Base-by-base conservation (phyloP, 37 sponge, comb jelly and placozoan genomes). In the Bolinopsis microptera region DNA sequence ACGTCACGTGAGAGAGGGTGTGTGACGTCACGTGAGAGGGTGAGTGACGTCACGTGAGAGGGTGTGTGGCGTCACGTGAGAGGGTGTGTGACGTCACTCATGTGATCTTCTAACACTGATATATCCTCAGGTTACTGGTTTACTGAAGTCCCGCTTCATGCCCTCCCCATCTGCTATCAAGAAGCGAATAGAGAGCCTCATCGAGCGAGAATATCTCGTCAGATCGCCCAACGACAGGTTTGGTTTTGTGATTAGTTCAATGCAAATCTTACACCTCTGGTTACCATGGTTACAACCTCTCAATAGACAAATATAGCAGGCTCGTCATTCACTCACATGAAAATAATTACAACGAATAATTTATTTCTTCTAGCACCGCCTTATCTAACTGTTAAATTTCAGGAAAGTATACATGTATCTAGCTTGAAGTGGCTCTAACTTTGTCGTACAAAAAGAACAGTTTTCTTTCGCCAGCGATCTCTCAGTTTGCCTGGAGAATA, bases 141-240 rank as follows among this genome's bases (percentile, higher is more conserved):
- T 74, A 76, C 94, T 99, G n/a, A 95, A 95, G 69, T 95, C 95
- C 69, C 94, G 99, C 30, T 99, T 99, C 86, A 93, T 93, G 40
- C 99, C 99, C 16, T 96, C 96, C 48, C 97, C 97, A 0, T 93
- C 96, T 39, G 70, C 97, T 69, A 99, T 99, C 13, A 99, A 99
- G 94, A 96, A 97, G 94, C 95, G 99, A 94, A 97, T 99, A 61
- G 99, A 99, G 76, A 95, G 97, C 26, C 93, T 99, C 32, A 99
- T 99, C 69, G 99, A 99, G 40, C 93, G 99, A 69, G 99, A 99
- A 70, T 99, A 99, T 37, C 95, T 99, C 21, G 96, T 96, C 28
- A 83, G 99, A 61, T 69, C 97, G 36, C 96, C 96, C 70, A 96
- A 96, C 32, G 99, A 99, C 92, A 94, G 94, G 94, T 94, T n/a